phyloP scores from a whole-genome alignment of 2,888 invertebrate species.

The Lasius fuliginosus region DNA sequence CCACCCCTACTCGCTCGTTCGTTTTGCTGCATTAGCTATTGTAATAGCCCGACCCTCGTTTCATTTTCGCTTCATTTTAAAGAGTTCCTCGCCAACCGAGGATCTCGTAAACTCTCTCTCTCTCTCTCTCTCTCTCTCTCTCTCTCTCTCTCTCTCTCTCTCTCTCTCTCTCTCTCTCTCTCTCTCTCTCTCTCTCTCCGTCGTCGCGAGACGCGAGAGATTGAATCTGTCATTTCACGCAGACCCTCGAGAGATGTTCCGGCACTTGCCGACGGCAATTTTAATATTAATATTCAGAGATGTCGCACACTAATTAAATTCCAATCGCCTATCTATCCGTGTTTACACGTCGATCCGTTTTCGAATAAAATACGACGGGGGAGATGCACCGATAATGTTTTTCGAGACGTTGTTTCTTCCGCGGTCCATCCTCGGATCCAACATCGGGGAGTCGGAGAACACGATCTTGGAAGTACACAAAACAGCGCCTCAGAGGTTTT shows the following conservation, averaged over 20 bases:
- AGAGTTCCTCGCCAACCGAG: slow-evolving; percentile 3
- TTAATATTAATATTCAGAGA: neutral
- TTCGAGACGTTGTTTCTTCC: neutral
- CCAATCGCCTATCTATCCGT: neutral
- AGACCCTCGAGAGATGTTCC: neutral
- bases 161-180: neutral
- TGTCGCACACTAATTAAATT: neutral
- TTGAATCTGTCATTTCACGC: slow-evolving; percentile 6
- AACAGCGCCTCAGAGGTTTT: slow-evolving; percentile 39
- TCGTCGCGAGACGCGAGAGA: slow-evolving; percentile 12
- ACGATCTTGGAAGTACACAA: slow-evolving; percentile 61
- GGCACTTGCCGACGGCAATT: neutral
- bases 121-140: too few relatives aligned
- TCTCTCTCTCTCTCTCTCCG: too few relatives aligned
- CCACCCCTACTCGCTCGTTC: slow-evolving; percentile 40
- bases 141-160: too few relatives aligned
- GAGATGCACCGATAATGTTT: neutral
- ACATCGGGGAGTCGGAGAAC: slow-evolving; percentile 41
- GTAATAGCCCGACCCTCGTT: slow-evolving; percentile 39
- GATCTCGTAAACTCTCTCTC: neutral
- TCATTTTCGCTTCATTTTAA: too few relatives aligned
- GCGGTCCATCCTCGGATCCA: slow-evolving; percentile 17
- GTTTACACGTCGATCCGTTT: slow-evolving; percentile 7
- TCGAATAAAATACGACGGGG: slow-evolving; percentile 1
- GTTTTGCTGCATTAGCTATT: slow-evolving; percentile 50